Percentiles rank a stretch among this genome's conserved stretches.
phyloP scores from a whole-genome alignment of 2,797 vertebrate species.

The Nasua narica region DNA sequence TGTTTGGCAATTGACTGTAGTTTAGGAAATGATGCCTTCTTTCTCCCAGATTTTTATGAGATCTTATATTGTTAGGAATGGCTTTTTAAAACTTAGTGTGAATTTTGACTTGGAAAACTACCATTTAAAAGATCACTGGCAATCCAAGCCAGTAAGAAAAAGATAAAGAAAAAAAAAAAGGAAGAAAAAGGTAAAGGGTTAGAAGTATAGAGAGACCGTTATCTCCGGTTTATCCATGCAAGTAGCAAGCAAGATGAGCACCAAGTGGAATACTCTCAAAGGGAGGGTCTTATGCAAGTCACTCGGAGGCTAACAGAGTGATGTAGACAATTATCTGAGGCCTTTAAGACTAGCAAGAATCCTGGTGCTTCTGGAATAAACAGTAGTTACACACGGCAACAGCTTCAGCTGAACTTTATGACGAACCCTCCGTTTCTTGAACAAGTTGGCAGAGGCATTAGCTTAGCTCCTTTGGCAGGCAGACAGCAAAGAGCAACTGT shows the following conservation, averaged over 20 bases:
- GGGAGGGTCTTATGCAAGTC: neutral
- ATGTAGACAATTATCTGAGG: neutral
- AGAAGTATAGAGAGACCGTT: neutral
- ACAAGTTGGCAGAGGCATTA: neutral
- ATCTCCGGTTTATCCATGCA: neutral
- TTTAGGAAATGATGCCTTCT: constrained; percentile 16
- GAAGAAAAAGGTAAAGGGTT: neutral
- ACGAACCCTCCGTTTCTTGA: neutral
- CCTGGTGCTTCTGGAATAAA: neutral
- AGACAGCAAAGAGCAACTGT: neutral
- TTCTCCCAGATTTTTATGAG: neutral
- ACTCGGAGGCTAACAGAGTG: neutral
- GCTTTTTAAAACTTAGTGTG: neutral
- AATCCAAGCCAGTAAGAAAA: neutral
- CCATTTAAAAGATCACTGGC: constrained; percentile 5
- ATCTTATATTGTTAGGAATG: neutral
- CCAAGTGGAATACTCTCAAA: neutral
- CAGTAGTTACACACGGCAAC: neutral
- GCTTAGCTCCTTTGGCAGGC: neutral
- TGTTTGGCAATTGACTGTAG: neutral
- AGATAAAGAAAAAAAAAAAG: neutral
- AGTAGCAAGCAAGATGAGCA: neutral
- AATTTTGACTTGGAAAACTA: neutral
- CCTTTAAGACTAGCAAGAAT: neutral
- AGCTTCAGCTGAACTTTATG: neutral